These are phyloP conservation scores for Monopterus albus DNA, from an alignment of 2,113 vertebrate species.

Conservation along the genomic window DNA sequence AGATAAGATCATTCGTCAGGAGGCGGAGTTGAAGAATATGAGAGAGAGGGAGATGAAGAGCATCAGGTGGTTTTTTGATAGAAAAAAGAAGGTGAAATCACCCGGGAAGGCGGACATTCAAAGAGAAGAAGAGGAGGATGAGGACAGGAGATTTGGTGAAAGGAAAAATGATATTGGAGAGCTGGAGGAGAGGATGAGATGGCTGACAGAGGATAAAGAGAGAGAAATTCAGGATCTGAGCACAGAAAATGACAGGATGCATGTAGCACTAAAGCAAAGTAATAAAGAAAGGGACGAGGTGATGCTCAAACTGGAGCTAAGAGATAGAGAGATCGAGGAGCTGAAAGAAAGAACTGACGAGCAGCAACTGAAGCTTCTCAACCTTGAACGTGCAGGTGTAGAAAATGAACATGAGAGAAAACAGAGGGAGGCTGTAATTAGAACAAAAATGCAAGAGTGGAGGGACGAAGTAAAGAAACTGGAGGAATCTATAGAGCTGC, in stretches of 20 bases:
- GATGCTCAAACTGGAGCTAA: conserved; percentile 56
- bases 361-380: conserved; percentile 72
- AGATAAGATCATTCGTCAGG: conserved; percentile 76
- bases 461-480: conserved; percentile 14
- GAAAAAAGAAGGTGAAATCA: conserved; percentile 75
- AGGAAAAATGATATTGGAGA: conserved; percentile 65
- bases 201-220: conserved; percentile 79
- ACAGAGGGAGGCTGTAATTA: conserved; percentile 30
- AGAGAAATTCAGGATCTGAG: conserved; percentile 77
- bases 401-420: conserved; percentile 56
- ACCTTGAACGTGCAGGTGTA: conserved; percentile 54
- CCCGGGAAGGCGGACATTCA: conserved; percentile 55
- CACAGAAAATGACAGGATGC: conserved; percentile 64
- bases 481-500: conserved; percentile 16
- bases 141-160: conserved; percentile 39
- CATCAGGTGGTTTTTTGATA: conserved; percentile 77
- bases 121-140: conserved; percentile 71
- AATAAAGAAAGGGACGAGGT: conserved; percentile 42
- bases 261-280: conserved; percentile 38
- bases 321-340: conserved; percentile 73
- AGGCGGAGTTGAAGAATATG: conserved; percentile 74
- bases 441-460: conserved; percentile 25
- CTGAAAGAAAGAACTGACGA: conserved; percentile 73
- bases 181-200: conserved; percentile 76
- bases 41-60: conserved; percentile 79